Evolutionary conservation across 2,888 invertebrate genomes (phyloP), one percentile per base, ranked within the genome.

Genomic region (Conops quadrifasciatus): DNA sequence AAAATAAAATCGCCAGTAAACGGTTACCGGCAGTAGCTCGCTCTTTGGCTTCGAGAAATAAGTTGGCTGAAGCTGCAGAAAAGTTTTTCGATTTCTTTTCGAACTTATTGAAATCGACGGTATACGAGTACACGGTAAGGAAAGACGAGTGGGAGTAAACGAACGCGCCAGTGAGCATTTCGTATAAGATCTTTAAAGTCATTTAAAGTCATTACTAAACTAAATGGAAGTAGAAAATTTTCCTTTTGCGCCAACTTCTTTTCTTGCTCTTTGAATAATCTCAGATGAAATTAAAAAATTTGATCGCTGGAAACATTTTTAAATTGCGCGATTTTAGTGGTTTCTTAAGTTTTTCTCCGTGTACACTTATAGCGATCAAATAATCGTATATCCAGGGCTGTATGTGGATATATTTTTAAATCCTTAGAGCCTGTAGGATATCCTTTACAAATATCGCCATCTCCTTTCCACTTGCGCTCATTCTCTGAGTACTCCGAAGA

Each of bases 51-150:
- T 24, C 45, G 21, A n/a, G 36, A 65, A 58, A 56, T 24, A 45
- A 26, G 9, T 67, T 67, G 15, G 28, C 11, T 16, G 56, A 64
- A 64, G 43, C 36, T 67, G 28, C 26, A 45, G 62, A n/a, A 67
- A 67, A 71, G 53, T 71, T 71, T 71, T 71, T 67, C 62, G 51
- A 71, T 71, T 71, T 67, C 62, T 67, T 67, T 30, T 65, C 11
- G 36, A 68, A 49, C 30, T 16, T 13, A 47, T 4, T 49, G 30
- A 60, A 30, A 60, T 24, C 60, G 47, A 36, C 19, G 16, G 64
- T 24, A 64, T 28, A 64, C n/a, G 9, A 21, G 53, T 19, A 30
- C 43, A 45, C 19, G 36, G 47, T 49, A 28, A 49, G 45, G 26
- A 64, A 64, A 47, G n/a, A 62, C n/a, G 9, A 3, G 16, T 26